Conservation (phyloP, 2,888 invertebrate genomes). For the Diadegma fenestrale region DNA sequence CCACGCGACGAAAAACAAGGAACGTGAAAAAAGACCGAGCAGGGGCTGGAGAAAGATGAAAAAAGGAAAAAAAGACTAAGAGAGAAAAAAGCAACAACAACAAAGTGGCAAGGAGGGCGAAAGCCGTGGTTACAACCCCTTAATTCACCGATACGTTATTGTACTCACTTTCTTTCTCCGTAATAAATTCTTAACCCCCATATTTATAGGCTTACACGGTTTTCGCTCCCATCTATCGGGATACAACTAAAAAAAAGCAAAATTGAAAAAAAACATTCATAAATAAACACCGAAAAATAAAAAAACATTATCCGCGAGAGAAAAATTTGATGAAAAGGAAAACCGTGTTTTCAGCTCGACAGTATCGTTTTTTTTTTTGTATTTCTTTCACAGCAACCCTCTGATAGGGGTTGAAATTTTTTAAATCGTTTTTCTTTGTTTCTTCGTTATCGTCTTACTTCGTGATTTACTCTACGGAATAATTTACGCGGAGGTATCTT, state of each 20-base stretch:
- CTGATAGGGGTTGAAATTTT: not conserved
- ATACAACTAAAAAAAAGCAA: not conserved
- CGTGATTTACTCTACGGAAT: constrained; percentile 17
- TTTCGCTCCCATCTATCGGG: not conserved
- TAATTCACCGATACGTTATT: constrained; percentile 40
- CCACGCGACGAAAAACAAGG: constrained; percentile 1
- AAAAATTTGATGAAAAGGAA: not conserved
- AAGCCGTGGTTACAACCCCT: constrained; percentile 1
- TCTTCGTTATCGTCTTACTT: constrained; percentile 19
- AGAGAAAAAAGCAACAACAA: constrained; percentile 9
- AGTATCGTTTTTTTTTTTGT: not conserved
- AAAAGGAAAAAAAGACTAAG: not conserved
- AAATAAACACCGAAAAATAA: not conserved
- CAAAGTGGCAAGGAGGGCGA: not conserved
- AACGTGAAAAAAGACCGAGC: not conserved
- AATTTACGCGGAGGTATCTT: constrained; percentile 19
- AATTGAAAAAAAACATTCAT: not conserved
- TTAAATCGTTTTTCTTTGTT: not conserved
- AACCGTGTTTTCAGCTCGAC: not conserved
- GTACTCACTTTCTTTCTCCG: constrained; percentile 9
- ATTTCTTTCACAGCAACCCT: not conserved
- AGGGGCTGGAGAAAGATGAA: not conserved
- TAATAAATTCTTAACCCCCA: constrained; percentile 30
- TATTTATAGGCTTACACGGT: constrained; percentile 27
- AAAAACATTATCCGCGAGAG: not conserved